phyloP scores from a whole-genome alignment of 1,140 invertebrate species.

The Drosophila pectinifera region DNA sequence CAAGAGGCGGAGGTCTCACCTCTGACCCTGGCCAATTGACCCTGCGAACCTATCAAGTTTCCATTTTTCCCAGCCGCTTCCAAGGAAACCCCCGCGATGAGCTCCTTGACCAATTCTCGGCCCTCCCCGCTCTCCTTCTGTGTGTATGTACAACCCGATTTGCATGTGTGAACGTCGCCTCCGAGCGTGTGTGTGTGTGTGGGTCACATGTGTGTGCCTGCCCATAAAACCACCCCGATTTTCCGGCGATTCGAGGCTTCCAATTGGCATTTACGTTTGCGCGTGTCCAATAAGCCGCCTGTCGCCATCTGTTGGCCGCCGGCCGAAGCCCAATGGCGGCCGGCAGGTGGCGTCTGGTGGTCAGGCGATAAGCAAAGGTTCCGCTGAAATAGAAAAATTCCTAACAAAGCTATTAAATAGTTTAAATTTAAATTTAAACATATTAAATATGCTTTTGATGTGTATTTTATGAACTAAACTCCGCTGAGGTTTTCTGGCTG shows the following conservation, averaged over 20 bases:
- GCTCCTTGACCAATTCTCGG: slow-evolving; percentile 40
- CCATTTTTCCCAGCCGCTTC: neutral
- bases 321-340: slow-evolving; percentile 20
- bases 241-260: slow-evolving; percentile 55
- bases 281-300: slow-evolving; percentile 70
- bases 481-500: too few species aligned
- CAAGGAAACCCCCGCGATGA: slow-evolving; percentile 20
- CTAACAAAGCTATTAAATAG: too few species aligned
- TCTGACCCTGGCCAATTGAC: slow-evolving; percentile 9
- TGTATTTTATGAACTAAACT: too few species aligned
- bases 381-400: too few species aligned
- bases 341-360: slow-evolving; percentile 61
- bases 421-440: too few species aligned
- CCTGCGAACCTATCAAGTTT: slow-evolving; percentile 10
- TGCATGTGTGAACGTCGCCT: slow-evolving; percentile 13
- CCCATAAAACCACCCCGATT: slow-evolving; percentile 67
- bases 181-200: neutral
- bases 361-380: neutral
- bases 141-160: slow-evolving; percentile 17
- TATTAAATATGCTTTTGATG: too few species aligned
- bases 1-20: neutral
- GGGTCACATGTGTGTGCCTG: slow-evolving; percentile 24
- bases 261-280: slow-evolving; percentile 81
- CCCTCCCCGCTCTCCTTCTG: neutral
- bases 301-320: slow-evolving; percentile 59